A percentile compares a stretch with the other conserved stretches of the same genome.
phyloP scores from a whole-genome alignment of 2,113 vertebrate species.

The Tauraco erythrolophus region DNA sequence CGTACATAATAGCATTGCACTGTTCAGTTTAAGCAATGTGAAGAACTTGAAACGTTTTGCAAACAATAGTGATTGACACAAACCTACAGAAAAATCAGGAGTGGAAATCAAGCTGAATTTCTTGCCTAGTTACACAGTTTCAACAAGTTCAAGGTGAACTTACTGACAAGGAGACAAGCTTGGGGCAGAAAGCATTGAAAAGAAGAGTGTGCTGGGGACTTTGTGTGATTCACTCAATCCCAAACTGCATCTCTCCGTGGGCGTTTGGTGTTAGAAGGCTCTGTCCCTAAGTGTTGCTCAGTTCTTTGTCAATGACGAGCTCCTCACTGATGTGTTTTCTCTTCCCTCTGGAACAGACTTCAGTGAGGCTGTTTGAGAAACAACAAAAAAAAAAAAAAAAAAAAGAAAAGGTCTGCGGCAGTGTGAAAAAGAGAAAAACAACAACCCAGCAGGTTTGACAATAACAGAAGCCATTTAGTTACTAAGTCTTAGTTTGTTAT shows the following conservation, averaged over 20 bases:
- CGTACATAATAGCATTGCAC: not conserved
- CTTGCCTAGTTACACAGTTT: not conserved
- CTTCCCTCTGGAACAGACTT: not conserved
- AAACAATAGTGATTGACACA: not conserved
- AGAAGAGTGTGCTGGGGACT: not conserved
- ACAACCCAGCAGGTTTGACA: not conserved
- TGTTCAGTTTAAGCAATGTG: not conserved
- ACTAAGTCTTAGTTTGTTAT: not conserved
- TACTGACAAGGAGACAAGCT: not conserved
- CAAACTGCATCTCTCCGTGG: not conserved
- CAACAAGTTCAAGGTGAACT: constrained; percentile 2
- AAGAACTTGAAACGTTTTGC: not conserved
- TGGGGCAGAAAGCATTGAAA: not conserved
- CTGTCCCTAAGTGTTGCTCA: not conserved
- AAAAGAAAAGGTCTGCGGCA: not conserved
- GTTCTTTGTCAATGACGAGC: not conserved
- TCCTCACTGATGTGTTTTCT: not conserved
- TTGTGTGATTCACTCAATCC: not conserved
- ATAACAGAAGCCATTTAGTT: not conserved
- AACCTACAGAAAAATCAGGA: not conserved
- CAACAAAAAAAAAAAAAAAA: not conserved
- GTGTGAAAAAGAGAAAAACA: not conserved
- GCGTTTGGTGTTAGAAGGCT: not conserved
- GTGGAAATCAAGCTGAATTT: not conserved
- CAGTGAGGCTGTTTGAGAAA: not conserved